These are phyloP conservation scores for Pedicia rivosa DNA, from an alignment of 2,888 invertebrate genomes.

Conservation along the genomic window DNA sequence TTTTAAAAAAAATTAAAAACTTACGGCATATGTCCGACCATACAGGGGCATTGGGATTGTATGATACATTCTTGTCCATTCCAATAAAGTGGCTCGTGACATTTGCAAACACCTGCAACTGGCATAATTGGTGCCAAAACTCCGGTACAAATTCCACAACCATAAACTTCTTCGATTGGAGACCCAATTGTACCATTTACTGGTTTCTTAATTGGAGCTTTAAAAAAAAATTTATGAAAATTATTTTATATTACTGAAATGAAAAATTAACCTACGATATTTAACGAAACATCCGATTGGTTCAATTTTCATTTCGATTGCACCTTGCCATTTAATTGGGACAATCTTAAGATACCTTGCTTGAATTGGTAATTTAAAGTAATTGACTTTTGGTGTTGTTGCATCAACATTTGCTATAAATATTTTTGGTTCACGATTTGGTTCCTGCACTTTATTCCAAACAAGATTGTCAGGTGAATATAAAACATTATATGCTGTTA, in stretches of 20 bases:
- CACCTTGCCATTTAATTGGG: conserved; percentile 55
- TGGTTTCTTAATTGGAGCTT: conserved; percentile 12
- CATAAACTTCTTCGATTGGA: conserved; percentile 9
- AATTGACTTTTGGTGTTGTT: conserved; percentile 39
- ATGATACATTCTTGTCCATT: conserved; percentile 58
- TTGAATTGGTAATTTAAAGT: conserved; percentile 55
- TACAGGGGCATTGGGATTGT: conserved; percentile 61
- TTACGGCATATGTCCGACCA: conserved; percentile 46
- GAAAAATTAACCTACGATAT: conserved; percentile 37
- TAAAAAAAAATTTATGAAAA: neutral
- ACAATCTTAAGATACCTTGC: conserved; percentile 54
- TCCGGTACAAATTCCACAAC: conserved; percentile 34
- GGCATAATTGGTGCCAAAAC: conserved; percentile 22
- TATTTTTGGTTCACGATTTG: conserved; percentile 34
- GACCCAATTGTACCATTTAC: conserved; percentile 10
- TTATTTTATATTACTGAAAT: neutral
- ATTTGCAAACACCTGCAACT: conserved; percentile 32
- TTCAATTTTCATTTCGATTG: conserved; percentile 58
- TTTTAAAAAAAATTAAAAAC: conserved; percentile 24
- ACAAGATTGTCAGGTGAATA: conserved; percentile 54
- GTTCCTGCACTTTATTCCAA: conserved; percentile 53
- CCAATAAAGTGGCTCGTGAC: conserved; percentile 42
- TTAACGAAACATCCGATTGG: conserved; percentile 63
- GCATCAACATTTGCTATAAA: conserved; percentile 62
- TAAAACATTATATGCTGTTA: conserved; percentile 52